A percentile compares a stretch with the other conserved stretches of the same genome.
Conservation (phyloP, 2,797 vertebrate genomes). For the Cryptoblepharus egeriae region DNA sequence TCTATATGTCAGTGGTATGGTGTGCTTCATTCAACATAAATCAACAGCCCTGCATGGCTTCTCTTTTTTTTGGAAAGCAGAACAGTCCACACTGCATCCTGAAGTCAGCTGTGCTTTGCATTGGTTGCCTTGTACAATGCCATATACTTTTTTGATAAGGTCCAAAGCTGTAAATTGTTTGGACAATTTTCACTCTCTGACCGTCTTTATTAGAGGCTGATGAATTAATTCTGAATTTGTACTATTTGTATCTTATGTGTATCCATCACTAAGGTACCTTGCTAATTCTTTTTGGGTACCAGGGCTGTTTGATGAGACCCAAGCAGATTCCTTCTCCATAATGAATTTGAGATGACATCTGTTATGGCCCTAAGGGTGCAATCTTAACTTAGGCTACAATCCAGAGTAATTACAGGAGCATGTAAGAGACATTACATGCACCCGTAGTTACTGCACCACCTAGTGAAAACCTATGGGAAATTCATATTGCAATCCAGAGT, state of each 20-base stretch:
- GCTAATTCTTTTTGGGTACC: not conserved
- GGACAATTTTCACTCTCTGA: not conserved
- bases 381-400: too few species aligned
- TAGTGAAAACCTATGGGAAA: too few species aligned
- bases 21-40: not conserved
- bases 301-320: not conserved
- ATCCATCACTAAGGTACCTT: not conserved
- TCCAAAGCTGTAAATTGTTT: not conserved
- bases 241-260: too few species aligned
- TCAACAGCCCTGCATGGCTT: not conserved
- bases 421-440: too few species aligned
- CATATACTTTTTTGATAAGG: not conserved
- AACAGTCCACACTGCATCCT: not conserved
- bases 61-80: not conserved
- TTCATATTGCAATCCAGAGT: too few species aligned
- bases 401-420: too few species aligned
- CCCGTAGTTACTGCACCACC: too few species aligned
- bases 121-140: not conserved
- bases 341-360: not conserved
- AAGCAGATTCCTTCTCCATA: not conserved
- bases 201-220: too few species aligned
- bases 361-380: too few species aligned
- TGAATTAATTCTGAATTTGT: too few species aligned
- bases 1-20: not conserved
- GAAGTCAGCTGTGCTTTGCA: not conserved